Evolutionary conservation across 2,113 vertebrate species (phyloP), one percentile per base, ranked within the genome.

Genomic region (Dromaius novaehollandiae): DNA sequence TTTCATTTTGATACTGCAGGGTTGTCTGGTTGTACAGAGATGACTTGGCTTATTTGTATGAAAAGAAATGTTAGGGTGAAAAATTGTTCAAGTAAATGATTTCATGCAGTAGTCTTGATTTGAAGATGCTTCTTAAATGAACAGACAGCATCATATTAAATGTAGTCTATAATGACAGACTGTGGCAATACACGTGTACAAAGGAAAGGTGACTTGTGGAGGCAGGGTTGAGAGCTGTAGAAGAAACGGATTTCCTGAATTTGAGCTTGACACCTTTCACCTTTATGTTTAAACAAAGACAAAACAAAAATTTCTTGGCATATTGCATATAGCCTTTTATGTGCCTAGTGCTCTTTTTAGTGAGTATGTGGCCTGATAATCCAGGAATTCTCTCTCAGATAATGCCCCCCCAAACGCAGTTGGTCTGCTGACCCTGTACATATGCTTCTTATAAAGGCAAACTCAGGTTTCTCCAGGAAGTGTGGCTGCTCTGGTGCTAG

Each of bases 401-500:
- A 60, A 60, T 60, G 34, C 32, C 30, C 44, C 15, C 32, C 32
- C 30, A 58, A 16, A 20, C 19, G 32, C 56, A 60, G 32, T 34
- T 34, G 32, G 30, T 34, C 56, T 60, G 32, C 25, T 66, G 82
- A n/a, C 21, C 38, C 76, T 69, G n/a, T 51, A 16, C 42, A 7
- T 69, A 3, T 17, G 40, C 28, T 0, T 0, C 12, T 75, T 53
- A 34, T 50, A 83, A 78, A 1, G 3, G 28, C 55, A 66, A 66
- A 22, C 65, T 9, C 36, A 22, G 3, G 18, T 68, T 90, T 78
- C 40, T 50, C 15, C 25, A 13, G 16, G 6, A 42, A 22, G 25
- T 11, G 9, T 83, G 69, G 14, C 40, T 75, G 0, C 58, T 30
- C 44, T 90, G 30, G 46, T 90, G 42, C 30, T 88, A 1, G 2